Conservation (phyloP, 2,888 invertebrate species). For the Candidula unifasciata region DNA sequence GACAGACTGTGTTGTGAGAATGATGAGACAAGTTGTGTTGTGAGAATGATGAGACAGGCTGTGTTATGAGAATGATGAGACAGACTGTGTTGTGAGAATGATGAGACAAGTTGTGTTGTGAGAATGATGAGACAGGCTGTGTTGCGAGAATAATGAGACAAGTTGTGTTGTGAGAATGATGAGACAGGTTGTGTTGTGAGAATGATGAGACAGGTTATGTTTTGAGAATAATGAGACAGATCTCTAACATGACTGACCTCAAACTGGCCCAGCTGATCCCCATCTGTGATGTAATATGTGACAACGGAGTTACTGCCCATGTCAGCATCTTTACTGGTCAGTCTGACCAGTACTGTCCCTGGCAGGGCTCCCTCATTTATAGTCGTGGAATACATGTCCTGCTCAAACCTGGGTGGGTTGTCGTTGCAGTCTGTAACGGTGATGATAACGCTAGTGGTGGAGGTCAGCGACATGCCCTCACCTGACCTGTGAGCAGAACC, state of each 20-base stretch:
- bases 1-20: no score
- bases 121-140: no score
- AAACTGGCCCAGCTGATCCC: constrained; percentile 91
- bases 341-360: constrained; percentile 85
- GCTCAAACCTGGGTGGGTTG: constrained; percentile 88
- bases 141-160: no score
- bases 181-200: no score
- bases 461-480: constrained; percentile 38
- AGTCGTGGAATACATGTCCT: constrained; percentile 80
- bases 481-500: constrained; percentile 32
- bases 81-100: no score
- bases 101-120: no score
- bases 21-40: no score
- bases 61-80: no score
- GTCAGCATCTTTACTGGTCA: constrained; percentile 71
- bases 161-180: no score
- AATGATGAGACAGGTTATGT: no score
- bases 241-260: constrained; percentile 81
- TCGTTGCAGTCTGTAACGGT: constrained; percentile 94
- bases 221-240: no score
- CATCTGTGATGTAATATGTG: constrained; percentile 88
- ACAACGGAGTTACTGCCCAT: constrained; percentile 80
- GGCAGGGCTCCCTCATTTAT: constrained; percentile 88
- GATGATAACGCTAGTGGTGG: constrained; percentile 86
- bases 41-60: no score